Evolutionary conservation across 2,888 invertebrate species (phyloP).

Genomic region (Girardia tigrina): DNA sequence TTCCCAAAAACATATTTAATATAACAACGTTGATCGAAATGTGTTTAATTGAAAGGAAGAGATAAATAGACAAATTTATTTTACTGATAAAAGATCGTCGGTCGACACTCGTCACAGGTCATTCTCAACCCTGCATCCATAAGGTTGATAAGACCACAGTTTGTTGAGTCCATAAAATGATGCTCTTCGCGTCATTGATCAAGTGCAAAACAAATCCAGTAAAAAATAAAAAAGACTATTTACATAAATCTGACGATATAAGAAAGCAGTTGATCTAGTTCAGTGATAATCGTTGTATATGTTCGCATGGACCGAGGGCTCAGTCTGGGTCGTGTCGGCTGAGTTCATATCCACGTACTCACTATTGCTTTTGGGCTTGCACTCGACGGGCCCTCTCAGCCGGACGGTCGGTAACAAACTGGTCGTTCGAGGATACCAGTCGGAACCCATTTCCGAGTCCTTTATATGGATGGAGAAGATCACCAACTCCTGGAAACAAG

Average conservation of each 20-base stretch:
- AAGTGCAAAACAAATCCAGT: no score
- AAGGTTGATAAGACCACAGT: no score
- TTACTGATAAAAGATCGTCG: no score
- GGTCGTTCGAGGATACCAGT: neutral
- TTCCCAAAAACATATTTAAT: no score
- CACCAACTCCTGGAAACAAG: neutral
- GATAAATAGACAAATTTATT: no score
- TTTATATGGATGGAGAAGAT: neutral
- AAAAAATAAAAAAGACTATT: neutral
- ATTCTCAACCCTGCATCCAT: no score
- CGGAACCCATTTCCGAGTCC: neutral
- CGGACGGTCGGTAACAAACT: neutral
- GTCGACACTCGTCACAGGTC: no score
- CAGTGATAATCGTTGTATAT: neutral
- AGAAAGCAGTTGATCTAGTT: neutral
- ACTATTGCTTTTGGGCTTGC: neutral
- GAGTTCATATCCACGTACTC: neutral
- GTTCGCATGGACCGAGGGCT: neutral
- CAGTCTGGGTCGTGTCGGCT: neutral
- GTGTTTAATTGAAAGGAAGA: no score
- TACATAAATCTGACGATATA: constrained; percentile 5
- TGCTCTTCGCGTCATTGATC: no score
- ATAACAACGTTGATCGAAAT: no score
- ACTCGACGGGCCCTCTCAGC: neutral
- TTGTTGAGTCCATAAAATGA: no score